phyloP scores from a whole-genome alignment of 2,797 vertebrate species.

The Acipenser transmontanus region DNA sequence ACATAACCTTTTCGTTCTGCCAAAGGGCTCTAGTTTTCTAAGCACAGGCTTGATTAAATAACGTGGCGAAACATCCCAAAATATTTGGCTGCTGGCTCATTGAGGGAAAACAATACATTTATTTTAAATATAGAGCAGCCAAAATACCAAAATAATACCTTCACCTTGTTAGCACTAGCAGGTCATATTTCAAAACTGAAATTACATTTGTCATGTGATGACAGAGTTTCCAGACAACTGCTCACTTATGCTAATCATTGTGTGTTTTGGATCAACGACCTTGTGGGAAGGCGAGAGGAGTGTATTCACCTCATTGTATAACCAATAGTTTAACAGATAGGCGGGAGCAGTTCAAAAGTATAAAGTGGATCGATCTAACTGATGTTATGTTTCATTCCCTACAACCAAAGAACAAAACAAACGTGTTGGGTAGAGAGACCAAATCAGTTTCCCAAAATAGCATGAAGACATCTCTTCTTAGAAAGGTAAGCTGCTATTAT shows the following conservation, averaged over 20 bases:
- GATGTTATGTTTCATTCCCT: slow-evolving; percentile 5
- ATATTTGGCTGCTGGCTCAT: no score
- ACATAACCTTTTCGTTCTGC: no score
- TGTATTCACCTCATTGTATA: slow-evolving; percentile 40
- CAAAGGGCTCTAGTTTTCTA: no score
- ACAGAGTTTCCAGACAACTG: not conserved
- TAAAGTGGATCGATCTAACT: slow-evolving; percentile 30
- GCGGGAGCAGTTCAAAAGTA: slow-evolving; percentile 32
- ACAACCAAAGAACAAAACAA: not conserved
- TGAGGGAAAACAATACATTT: no score
- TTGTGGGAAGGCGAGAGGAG: not conserved
- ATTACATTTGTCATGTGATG: not conserved
- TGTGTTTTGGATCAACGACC: slow-evolving; percentile 1
- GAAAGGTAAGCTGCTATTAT: not conserved
- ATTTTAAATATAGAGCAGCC: no score
- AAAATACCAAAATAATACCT: no score
- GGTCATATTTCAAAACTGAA: no score
- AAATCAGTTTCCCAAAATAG: not conserved
- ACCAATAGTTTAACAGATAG: slow-evolving; percentile 39
- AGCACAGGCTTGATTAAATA: no score
- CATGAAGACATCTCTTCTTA: not conserved
- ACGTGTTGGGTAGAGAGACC: not conserved
- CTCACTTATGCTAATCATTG: not conserved
- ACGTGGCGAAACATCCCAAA: no score
- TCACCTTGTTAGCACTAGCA: no score